Base-by-base conservation (phyloP, 2,113 vertebrate genomes). In the Callocephalon fimbriatum region DNA sequence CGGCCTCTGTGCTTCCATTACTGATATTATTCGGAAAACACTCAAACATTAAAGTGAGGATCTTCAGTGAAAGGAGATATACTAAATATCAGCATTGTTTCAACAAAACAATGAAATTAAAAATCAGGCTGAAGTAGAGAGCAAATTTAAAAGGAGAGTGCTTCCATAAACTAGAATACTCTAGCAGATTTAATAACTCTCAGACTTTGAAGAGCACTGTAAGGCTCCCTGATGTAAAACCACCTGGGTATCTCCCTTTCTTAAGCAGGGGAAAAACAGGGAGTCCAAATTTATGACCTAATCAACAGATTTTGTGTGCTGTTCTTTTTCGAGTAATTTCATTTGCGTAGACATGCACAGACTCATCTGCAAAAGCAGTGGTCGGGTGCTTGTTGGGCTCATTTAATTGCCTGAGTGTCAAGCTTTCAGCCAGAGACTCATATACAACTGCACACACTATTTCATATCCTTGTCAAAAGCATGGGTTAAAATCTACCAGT, bases 381-480 rank as follows among this genome's bases (percentile, higher is more conserved):
- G 37, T 68, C 87, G 90, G 81, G 81, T 94, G 85, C 68, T 76
- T 89, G 38, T 71, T 91, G 89, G 72, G 71, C 44, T 92, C 44
- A 40, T 95, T 89, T 90, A 92, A 95, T 58, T 90, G 31, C 65
- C 51, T 66, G 31, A 74, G 38, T 56, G 62, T 90, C 87, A 94
- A 95, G 15, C 15, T 31, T 94, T 93, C 66, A 89, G 35, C 38
- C 68, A 63, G 31, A 44, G 44, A 94, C 42, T 44, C 85, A 50
- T 73, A 90, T 88, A 85, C 38, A 88, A 77, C 38, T 4, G 1
- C 54, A 67, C 25, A n/a, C 37, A 77, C 7, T 79, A 75, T 85
- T 95, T 94, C 90, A 82, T 62, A 35, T 71, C 11, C 79, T 82
- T 95, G 85, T 54, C 79, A 96, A 95, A 31, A 85, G 26, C 54